Base-by-base conservation (phyloP, 2,888 invertebrate genomes). In the Trypoxylon attenuatum region DNA sequence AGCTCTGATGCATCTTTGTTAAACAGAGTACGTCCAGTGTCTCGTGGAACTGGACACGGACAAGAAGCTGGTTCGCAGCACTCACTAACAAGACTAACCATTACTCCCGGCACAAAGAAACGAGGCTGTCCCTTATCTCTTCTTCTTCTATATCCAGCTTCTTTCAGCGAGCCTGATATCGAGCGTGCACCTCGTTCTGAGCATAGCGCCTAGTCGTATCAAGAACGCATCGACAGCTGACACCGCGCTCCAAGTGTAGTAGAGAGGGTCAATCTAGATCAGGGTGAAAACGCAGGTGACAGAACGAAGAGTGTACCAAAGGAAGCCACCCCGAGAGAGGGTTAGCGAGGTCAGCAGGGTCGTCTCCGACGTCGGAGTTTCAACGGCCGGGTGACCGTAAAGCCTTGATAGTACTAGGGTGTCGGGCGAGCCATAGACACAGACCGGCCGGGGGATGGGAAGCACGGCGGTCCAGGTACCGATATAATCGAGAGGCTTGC, bases 401-500 rank as follows among this genome's bases (percentile, higher is more conserved):
- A 79, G 73, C 71, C 53, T 47, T 18, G 56, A 59, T 70, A 68
- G 56, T 62, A 65, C 58, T 56, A 38, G 65, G 66, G 1, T 25
- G 22, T 5, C 10, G 22, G 5, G 21, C n/a, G 15, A 16, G 27
- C 8, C 6, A 19, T 13, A 8, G 21, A 4, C 18, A 21, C 15
- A 19, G 38, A 25, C n/a, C 21, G 29, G 15, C 15, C 0, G 6
- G 8, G 15, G 27, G 6, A 18, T 23, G 41, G 42, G 59, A 19
- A 27, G 42, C 54, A 52, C 59, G 62, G 57, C 66, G 77, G 66
- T 69, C 76, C 79, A 83, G 84, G 85, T 84, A 81, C 82, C 78
- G 79, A 82, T 80, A 79, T 82, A 82, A 83, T 83, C 80, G 81
- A 79, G 81, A 74, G 74, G 62, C 78, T 75, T 62, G 75, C 77